Evolutionary conservation across 35 echinoderm and acorn worm species (phyloP).

Genomic region (Holothuria glaberrima): DNA sequence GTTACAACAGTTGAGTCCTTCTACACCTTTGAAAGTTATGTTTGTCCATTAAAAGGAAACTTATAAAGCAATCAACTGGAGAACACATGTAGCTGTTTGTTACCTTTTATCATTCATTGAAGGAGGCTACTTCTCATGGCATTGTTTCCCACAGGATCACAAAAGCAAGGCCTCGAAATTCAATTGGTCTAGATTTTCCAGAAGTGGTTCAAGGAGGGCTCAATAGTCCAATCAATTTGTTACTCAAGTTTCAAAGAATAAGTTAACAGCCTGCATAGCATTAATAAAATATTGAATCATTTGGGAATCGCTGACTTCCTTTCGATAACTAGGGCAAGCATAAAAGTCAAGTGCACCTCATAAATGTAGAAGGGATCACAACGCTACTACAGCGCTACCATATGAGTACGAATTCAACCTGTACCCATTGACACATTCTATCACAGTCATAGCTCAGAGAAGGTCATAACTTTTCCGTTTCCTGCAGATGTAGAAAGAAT

Average conservation of each 20-base stretch:
- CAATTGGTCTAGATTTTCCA: conserved; percentile 44
- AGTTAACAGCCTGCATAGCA: conserved; percentile 38
- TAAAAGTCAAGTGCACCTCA: conserved; percentile 37
- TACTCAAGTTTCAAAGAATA: conserved; percentile 9
- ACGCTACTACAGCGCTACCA: too few species aligned
- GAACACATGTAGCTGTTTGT: conserved; percentile 29
- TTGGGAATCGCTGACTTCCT: conserved; percentile 42
- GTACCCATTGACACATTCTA: too few species aligned
- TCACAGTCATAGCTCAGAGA: too few species aligned
- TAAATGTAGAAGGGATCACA: background rate
- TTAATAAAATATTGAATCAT: conserved; percentile 16
- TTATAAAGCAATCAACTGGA: background rate
- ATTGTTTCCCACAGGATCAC: conserved; percentile 47
- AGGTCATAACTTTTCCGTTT: too few species aligned
- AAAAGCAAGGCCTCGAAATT: conserved; percentile 21
- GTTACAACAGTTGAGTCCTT: background rate
- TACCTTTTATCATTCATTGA: conserved; percentile 1
- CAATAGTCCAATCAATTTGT: conserved; percentile 57
- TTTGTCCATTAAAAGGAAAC: background rate
- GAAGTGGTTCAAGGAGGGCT: conserved; percentile 53
- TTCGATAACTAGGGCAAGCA: conserved; percentile 44
- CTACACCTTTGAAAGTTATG: background rate
- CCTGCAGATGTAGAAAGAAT: too few species aligned
- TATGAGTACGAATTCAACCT: too few species aligned
- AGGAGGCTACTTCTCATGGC: conserved; percentile 13